Percentiles rank a stretch among this genome's conserved stretches.
phyloP scores from a whole-genome alignment of 2,888 invertebrate species.

The Drosophila borealis region DNA sequence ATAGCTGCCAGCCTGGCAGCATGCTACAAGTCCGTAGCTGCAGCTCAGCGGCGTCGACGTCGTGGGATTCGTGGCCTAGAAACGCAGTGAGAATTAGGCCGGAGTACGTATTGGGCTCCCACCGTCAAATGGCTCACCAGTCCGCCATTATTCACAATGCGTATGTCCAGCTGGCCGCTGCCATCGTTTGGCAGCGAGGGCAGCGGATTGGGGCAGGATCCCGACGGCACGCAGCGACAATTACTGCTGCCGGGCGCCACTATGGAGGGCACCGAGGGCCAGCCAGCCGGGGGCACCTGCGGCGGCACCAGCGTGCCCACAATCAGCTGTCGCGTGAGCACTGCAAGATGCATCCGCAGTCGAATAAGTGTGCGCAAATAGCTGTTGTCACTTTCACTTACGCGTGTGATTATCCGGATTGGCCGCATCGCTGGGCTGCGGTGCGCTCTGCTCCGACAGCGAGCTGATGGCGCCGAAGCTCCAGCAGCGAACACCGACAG shows the following conservation, averaged over 20 bases:
- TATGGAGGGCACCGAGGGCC: slow-evolving; percentile 58
- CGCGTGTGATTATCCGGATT: slow-evolving; percentile 58
- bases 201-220: slow-evolving; percentile 79
- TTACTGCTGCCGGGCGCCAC: slow-evolving; percentile 57
- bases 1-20: slow-evolving; percentile 82
- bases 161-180: slow-evolving; percentile 87
- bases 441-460: slow-evolving; percentile 28
- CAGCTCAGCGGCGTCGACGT: slow-evolving; percentile 64
- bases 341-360: slow-evolving; percentile 37
- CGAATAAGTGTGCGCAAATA: not conserved
- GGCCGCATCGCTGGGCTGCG: slow-evolving; percentile 56
- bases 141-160: slow-evolving; percentile 87
- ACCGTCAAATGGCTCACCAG: slow-evolving; percentile 32
- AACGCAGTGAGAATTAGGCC: not conserved
- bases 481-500: slow-evolving; percentile 40
- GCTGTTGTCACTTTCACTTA: slow-evolving; percentile 28
- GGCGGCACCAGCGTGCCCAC: slow-evolving; percentile 69
- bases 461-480: slow-evolving; percentile 58
- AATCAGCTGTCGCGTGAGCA: slow-evolving; percentile 77
- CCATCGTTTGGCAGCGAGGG: slow-evolving; percentile 84
- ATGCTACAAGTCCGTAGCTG: slow-evolving; percentile 74
- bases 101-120: not conserved
- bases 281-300: slow-evolving; percentile 41
- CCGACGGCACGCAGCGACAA: slow-evolving; percentile 84
- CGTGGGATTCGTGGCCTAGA: slow-evolving; percentile 52